Conservation (phyloP, 2,888 invertebrate species). For the Macrophya annulata region DNA sequence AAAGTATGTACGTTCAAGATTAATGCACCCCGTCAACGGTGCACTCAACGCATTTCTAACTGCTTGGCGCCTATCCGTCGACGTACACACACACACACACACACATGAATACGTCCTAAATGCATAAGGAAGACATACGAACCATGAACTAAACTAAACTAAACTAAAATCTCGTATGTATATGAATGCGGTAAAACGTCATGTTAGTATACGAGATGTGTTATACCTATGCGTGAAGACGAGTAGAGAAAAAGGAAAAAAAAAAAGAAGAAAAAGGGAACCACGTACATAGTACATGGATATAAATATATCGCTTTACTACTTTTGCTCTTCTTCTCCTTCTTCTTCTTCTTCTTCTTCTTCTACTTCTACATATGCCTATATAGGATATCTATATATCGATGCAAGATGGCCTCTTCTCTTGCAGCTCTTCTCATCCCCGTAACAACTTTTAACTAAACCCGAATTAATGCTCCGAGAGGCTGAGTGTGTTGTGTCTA, state of each 20-base stretch:
- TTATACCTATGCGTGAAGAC: background rate
- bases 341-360: background rate
- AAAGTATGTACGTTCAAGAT: slow-evolving; percentile 66
- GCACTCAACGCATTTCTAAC: slow-evolving; percentile 72
- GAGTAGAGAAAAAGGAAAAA: background rate
- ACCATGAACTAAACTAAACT: no score
- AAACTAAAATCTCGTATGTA: no score
- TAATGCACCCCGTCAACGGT: slow-evolving; percentile 75
- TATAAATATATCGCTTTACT: slow-evolving; percentile 50
- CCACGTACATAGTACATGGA: background rate
- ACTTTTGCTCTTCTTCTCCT: slow-evolving; percentile 24
- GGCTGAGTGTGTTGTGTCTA: slow-evolving; percentile 78
- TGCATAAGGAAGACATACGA: no score
- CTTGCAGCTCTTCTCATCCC: background rate
- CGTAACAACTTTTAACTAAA: background rate
- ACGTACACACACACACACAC: background rate
- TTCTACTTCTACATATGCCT: no score
- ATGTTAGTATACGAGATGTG: no score
- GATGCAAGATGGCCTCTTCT: background rate
- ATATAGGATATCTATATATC: background rate
- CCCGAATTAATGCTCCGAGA: slow-evolving; percentile 57
- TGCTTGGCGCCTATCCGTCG: slow-evolving; percentile 8
- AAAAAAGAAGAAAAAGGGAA: background rate
- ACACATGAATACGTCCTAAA: no score
- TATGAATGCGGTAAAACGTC: slow-evolving; percentile 3